These are phyloP conservation scores for Aspidiotus rigidus DNA, from an alignment of 2,888 invertebrate genomes.

Conservation along the genomic window DNA sequence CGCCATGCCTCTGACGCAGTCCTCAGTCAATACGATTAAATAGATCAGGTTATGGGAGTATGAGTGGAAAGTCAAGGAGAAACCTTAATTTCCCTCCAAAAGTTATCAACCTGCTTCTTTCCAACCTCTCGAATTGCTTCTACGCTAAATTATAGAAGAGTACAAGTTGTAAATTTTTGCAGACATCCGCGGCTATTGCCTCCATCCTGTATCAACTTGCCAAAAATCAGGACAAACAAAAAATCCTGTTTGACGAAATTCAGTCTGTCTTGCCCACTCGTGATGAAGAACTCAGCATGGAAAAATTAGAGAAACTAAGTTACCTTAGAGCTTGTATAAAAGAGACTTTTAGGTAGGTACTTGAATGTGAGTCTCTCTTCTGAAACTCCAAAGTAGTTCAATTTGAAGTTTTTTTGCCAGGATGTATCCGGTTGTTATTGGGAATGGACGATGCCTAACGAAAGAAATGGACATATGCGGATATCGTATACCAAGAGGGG, in stretches of 20 bases:
- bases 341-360: slow-evolving; percentile 57
- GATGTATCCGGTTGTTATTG: slow-evolving; percentile 77
- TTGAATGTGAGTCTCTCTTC: background rate
- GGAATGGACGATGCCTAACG: slow-evolving; percentile 72
- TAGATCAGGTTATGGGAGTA: no score
- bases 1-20: no score
- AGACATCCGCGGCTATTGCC: slow-evolving; percentile 69
- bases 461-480: slow-evolving; percentile 71
- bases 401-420: slow-evolving; percentile 42
- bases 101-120: no score
- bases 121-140: no score
- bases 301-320: slow-evolving; percentile 54
- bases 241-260: slow-evolving; percentile 53
- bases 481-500: slow-evolving; percentile 74
- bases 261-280: slow-evolving; percentile 45
- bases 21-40: no score
- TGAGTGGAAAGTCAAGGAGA: no score
- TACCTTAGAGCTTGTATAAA: slow-evolving; percentile 65
- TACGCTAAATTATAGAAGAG: no score
- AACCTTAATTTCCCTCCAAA: no score
- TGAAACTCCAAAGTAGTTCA: no score
- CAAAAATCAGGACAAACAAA: slow-evolving; percentile 56
- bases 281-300: slow-evolving; percentile 47
- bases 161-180: slow-evolving; percentile 36
- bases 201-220: slow-evolving; percentile 64